Evolutionary conservation across 2,888 invertebrate genomes (phyloP).

Genomic region (Agrochola circellaris): DNA sequence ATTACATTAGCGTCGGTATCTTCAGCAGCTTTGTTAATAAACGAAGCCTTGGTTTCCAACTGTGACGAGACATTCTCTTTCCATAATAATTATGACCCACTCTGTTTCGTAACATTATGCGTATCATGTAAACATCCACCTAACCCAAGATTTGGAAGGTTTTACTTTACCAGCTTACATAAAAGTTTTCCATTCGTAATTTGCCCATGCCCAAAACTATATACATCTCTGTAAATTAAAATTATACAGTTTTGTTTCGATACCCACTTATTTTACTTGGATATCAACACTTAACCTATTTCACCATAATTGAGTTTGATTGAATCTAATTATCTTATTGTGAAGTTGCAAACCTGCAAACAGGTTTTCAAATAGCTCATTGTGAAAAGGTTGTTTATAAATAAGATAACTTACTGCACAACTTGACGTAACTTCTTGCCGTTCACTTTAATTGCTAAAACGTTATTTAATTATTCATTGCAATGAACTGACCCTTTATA

Average conservation of each 20-base stretch:
- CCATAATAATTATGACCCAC: constrained; percentile 77
- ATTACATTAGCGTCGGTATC: constrained; percentile 74
- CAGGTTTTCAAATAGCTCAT: constrained; percentile 42
- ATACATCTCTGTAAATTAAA: constrained; percentile 4
- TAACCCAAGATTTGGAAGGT: constrained; percentile 41
- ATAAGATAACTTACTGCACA: constrained; percentile 46
- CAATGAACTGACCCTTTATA: constrained; percentile 7
- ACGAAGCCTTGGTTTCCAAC: constrained; percentile 84
- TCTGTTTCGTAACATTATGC: constrained; percentile 75
- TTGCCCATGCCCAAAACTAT: constrained; percentile 13
- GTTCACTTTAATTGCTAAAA: constrained; percentile 32
- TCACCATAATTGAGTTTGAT: constrained; percentile 45
- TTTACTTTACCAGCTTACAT: constrained; percentile 3
- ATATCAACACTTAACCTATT: constrained; percentile 46
- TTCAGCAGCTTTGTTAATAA: constrained; percentile 81
- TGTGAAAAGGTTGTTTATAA: constrained; percentile 45
- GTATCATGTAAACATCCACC: constrained; percentile 60
- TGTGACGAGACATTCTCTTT: constrained; percentile 84
- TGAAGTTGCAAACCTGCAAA: constrained; percentile 44
- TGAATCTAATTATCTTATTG: constrained; percentile 52
- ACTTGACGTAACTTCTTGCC: constrained; percentile 43
- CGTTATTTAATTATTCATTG: constrained; percentile 1
- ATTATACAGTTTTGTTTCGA: constrained; percentile 35
- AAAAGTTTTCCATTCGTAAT: constrained; percentile 31
- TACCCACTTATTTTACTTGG: constrained; percentile 29